These are phyloP conservation scores for Streptopelia turtur DNA, from an alignment of 2,797 vertebrate genomes.

Conservation along the genomic window DNA sequence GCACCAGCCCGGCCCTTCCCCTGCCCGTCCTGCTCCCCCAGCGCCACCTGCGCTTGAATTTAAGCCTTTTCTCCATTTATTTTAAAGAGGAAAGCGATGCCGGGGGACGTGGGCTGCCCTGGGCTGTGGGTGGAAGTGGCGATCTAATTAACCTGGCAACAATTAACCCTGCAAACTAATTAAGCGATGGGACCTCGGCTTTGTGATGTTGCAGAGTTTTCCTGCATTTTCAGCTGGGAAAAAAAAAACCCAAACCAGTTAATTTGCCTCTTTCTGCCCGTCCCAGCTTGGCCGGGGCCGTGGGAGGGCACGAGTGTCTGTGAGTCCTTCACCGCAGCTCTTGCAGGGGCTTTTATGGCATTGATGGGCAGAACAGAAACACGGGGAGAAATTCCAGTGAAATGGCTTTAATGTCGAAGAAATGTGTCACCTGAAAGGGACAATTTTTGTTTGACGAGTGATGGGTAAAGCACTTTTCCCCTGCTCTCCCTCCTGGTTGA, in stretches of 20 bases:
- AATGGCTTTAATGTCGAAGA: not conserved
- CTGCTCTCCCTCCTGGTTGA: not conserved
- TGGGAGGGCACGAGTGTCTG: too few species aligned
- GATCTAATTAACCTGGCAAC: not conserved
- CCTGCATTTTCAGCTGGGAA: not conserved
- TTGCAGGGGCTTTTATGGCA: not conserved
- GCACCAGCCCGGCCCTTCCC: too few species aligned
- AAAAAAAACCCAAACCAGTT: too few species aligned
- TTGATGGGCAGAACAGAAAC: not conserved
- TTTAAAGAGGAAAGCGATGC: not conserved
- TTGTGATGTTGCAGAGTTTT: fast-evolving
- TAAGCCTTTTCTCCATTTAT: not conserved
- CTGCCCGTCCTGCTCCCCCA: not conserved
- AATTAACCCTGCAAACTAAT: not conserved
- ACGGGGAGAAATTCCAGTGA: not conserved
- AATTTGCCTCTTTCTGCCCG: not conserved
- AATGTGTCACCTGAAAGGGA: not conserved
- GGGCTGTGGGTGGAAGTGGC: fast-evolving
- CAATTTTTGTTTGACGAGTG: not conserved
- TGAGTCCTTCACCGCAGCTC: not conserved
- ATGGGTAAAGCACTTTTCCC: not conserved
- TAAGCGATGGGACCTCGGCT: fast-evolving
- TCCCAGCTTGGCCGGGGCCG: not conserved
- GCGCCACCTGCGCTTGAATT: fast-evolving
- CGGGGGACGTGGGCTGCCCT: fast-evolving